These are phyloP conservation scores for Anguilla anguilla DNA, from an alignment of 2,797 vertebrate species.

Conservation along the genomic window DNA sequence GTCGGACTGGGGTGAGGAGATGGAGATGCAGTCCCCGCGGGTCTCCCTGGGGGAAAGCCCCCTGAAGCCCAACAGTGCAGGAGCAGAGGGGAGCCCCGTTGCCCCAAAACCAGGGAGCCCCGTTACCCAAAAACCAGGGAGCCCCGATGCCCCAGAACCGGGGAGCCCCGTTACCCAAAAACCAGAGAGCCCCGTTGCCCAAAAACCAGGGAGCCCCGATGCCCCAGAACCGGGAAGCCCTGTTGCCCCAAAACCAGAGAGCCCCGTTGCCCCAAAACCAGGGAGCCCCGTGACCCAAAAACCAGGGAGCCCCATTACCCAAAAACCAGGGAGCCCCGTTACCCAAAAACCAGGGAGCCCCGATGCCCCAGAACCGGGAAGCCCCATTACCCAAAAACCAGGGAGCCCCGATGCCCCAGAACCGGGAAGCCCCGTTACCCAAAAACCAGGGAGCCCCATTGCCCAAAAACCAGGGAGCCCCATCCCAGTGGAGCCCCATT, in stretches of 20 bases:
- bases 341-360: neutral
- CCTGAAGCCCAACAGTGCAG: slow-evolving; percentile 58
- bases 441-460: slow-evolving; percentile 22
- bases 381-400: too few species aligned
- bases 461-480: neutral
- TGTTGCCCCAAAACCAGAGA: too few species aligned
- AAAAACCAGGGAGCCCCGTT: neutral
- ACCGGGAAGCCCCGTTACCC: slow-evolving; percentile 3
- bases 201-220: too few species aligned
- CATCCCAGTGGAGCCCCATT: neutral
- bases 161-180: too few species aligned
- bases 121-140: too few species aligned
- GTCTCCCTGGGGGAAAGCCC: slow-evolving; percentile 74
- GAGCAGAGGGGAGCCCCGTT: slow-evolving; percentile 25
- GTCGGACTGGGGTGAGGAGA: slow-evolving; percentile 89
- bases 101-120: slow-evolving; percentile 22
- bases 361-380: too few species aligned
- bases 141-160: too few species aligned
- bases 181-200: too few species aligned
- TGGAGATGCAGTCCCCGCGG: slow-evolving; percentile 83
- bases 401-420: neutral
- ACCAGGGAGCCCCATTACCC: neutral
- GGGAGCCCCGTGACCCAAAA: too few species aligned
- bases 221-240: slow-evolving; percentile 12
- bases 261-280: too few species aligned